phyloP scores from a whole-genome alignment of 2,797 vertebrate species.

The Anas flavirostris region DNA sequence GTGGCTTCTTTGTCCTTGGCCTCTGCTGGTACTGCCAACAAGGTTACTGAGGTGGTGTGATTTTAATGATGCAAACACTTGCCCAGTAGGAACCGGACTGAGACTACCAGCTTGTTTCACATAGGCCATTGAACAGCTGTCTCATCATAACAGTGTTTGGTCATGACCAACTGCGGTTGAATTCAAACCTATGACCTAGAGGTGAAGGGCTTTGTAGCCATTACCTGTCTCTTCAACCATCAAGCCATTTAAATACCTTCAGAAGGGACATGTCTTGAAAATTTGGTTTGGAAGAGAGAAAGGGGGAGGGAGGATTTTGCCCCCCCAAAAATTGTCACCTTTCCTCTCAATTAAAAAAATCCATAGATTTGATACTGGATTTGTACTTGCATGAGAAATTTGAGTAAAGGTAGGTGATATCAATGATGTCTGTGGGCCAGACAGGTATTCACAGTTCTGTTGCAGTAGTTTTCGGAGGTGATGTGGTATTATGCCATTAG shows the following conservation, averaged over 20 bases:
- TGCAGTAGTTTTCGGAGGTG: background rate
- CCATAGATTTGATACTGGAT: background rate
- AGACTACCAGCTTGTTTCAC: constrained; percentile 13
- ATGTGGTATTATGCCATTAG: background rate
- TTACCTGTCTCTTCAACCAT: background rate
- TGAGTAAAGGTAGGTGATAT: background rate
- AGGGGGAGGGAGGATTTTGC: background rate
- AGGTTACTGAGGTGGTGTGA: background rate
- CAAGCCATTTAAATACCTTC: background rate
- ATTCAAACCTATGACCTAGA: background rate
- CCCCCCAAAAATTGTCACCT: rapidly evolving
- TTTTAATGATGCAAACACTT: constrained; percentile 5
- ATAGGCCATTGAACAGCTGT: background rate
- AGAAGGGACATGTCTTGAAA: background rate
- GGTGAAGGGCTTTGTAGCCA: background rate
- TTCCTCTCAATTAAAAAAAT: background rate
- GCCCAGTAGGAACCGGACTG: background rate
- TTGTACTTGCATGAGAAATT: background rate
- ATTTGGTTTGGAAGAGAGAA: background rate
- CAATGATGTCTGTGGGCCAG: background rate
- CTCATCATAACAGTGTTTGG: background rate
- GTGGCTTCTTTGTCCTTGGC: background rate
- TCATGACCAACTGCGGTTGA: background rate
- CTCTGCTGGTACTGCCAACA: background rate
- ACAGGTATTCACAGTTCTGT: background rate